Percentiles rank a stretch among this genome's conserved stretches.
These are phyloP conservation scores for Parauchenoglanis ngamensis DNA, from an alignment of 2,797 vertebrate genomes.

Conservation along the genomic window DNA sequence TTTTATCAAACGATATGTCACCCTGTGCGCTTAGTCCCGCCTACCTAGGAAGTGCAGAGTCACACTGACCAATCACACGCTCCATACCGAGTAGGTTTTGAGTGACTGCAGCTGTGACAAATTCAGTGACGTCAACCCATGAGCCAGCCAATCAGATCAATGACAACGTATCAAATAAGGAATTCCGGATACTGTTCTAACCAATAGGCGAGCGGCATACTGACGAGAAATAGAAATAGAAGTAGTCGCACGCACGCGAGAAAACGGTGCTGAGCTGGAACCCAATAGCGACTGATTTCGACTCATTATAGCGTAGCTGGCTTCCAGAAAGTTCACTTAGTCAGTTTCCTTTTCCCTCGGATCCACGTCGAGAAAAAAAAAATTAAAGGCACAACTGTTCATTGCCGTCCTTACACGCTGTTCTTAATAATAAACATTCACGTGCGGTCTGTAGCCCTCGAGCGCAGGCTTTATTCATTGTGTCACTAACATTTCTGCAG, in stretches of 20 bases:
- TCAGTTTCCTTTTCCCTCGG: background rate
- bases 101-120: conserved; percentile 32
- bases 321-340: conserved; percentile 13
- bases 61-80: background rate
- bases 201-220: conserved; percentile 41
- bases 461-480: background rate
- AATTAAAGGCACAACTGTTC: background rate
- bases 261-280: background rate
- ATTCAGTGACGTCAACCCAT: background rate
- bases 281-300: background rate
- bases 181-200: background rate
- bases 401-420: background rate
- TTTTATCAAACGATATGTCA: background rate
- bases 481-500: background rate
- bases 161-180: background rate
- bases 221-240: background rate
- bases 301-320: background rate
- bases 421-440: background rate
- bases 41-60: background rate
- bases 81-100: background rate
- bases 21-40: background rate
- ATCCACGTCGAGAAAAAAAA: background rate
- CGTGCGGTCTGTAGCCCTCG: too few relatives aligned
- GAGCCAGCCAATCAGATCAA: conserved; percentile 42
- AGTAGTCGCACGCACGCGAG: background rate